Conservation (phyloP, 2,888 invertebrate species). For the Choristoneura rosaceana region DNA sequence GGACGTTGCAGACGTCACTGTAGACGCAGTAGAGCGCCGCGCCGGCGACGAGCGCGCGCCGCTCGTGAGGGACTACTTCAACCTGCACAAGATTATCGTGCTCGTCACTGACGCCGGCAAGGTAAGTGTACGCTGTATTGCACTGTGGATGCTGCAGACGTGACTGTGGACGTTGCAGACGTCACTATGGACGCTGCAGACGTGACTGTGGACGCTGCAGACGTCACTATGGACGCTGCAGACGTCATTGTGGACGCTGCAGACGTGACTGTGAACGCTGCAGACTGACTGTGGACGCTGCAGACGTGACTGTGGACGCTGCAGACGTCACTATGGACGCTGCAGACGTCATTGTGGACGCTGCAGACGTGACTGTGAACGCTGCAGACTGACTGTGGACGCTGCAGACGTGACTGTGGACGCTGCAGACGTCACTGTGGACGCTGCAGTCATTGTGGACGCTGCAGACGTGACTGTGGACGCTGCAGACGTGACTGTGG, state of each 20-base stretch:
- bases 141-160: not conserved
- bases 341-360: no score
- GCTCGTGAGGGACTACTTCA: conserved; percentile 97
- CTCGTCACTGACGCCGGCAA: conserved; percentile 94
- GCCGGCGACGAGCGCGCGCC: conserved; percentile 75
- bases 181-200: no score
- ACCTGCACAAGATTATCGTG: conserved; percentile 97
- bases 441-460: no score
- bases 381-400: no score
- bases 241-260: not conserved
- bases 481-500: no score
- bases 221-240: not conserved
- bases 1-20: conserved; percentile 78
- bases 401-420: no score
- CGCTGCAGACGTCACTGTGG: no score
- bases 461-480: no score
- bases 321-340: not conserved
- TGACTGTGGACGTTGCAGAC: no score
- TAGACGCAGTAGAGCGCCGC: conserved; percentile 62
- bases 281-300: not conserved
- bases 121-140: conserved; percentile 69
- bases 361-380: no score
- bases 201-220: not conserved
- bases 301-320: not conserved
- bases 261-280: no score